Evolutionary conservation across 2,888 invertebrate genomes (phyloP), one percentile per base, ranked within the genome.

Genomic region (Luperina nickerlii): DNA sequence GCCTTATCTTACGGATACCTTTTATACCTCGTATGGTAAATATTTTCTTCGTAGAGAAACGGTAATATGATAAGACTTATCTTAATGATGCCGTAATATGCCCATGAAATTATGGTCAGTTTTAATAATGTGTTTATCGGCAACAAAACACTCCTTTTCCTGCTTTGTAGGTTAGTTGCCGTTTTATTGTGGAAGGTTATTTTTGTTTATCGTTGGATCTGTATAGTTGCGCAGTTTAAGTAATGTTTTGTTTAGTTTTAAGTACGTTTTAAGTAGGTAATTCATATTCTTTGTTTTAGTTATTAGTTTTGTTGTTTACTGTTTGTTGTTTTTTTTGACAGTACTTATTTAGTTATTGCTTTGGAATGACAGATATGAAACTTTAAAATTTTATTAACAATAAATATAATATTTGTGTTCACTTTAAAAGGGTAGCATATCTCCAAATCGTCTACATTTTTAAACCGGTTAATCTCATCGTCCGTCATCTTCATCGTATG

Each of bases 1-100:
- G 78, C 81, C 92, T 94, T 95, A 96, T 95, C 96, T 93, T 81
- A 88, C 83, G 89, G 89, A 93, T 92, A 92, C 91, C 88, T 91
- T 91, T 90, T 85, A 84, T 86, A 91, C 92, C 91, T 89, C 89
- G 89, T 94, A 93, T 93, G 90, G 92, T 94, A 93, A 92, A 93
- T 92, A 94, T 94, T 94, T 94, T 92, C 91, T 90, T 90, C 90
- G 88, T 85, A 91, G 89, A 90, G 91, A 92, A 94, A 93, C 92
- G 92, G 93, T 92, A 90, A 85, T 83, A 88, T 90, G 95, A 95
- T 95, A 95, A 93, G 88, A 87, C 86, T 87, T 94, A 95, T 96
- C 95, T 95, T 93, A 95, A 96, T 94, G 92, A 92, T 91, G 90
- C 87, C 90, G 92, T 95, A 93, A 93, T 94, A 93, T 89, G 86